phyloP scores from a whole-genome alignment of 2,888 invertebrate genomes.

The Diarsia dahlii region DNA sequence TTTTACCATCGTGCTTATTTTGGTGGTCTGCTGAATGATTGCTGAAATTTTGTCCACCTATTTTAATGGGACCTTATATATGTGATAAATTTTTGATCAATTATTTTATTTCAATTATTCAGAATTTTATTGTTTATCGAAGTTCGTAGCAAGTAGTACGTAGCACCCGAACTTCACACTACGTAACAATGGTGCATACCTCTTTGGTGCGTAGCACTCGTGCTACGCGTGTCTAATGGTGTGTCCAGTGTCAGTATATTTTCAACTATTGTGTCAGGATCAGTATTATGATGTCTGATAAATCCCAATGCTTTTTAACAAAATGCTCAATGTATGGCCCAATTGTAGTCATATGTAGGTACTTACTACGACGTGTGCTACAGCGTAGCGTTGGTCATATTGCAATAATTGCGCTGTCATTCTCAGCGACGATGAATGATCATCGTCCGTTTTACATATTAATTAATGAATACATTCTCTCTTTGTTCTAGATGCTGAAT shows the following conservation, averaged over 20 bases:
- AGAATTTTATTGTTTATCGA: neutral
- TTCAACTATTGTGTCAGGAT: neutral
- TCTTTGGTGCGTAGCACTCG: neutral
- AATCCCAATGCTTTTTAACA: neutral
- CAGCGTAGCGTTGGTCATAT: conserved; percentile 8
- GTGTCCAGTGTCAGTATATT: too few species aligned
- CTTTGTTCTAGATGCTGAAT: conserved; percentile 88
- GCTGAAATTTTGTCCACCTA: too few species aligned
- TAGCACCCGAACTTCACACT: neutral
- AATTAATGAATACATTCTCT: conserved; percentile 43
- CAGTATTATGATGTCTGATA: neutral
- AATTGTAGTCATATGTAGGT: neutral
- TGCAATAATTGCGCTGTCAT: conserved; percentile 38
- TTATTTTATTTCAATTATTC: neutral
- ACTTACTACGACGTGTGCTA: neutral
- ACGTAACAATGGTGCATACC: neutral
- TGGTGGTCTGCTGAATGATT: too few species aligned
- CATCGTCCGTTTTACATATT: conserved; percentile 27
- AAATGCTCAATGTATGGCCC: neutral
- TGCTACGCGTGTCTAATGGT: neutral
- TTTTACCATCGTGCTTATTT: too few species aligned
- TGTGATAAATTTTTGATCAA: neutral
- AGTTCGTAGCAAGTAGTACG: neutral
- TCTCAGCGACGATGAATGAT: conserved; percentile 32
- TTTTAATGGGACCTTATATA: too few species aligned